Conservation (phyloP, 1,140 invertebrate species). For the Nephila pilipes region DNA sequence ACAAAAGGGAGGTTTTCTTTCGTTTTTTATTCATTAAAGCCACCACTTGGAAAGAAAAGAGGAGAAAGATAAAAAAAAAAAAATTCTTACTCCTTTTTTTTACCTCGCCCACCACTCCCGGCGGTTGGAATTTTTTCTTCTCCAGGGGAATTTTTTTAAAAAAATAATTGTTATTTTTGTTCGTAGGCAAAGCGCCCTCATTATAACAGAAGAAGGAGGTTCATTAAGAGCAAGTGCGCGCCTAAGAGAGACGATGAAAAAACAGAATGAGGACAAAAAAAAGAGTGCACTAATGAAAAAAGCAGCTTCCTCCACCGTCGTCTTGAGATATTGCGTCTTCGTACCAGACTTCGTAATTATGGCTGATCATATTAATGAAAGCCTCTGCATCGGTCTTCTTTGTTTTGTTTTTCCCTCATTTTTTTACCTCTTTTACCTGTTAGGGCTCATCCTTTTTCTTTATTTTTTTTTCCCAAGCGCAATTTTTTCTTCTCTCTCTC, state of each 20-base stretch:
- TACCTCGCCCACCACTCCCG: constrained; percentile 42
- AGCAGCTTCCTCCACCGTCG: constrained; percentile 66
- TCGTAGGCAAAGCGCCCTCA: constrained; percentile 74
- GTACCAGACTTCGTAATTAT: constrained; percentile 74
- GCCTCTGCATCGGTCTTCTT: constrained; percentile 71
- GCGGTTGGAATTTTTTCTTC: constrained; percentile 47
- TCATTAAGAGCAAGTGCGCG: constrained; percentile 75
- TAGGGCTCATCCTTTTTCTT: constrained; percentile 46
- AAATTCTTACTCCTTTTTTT: constrained; percentile 20
- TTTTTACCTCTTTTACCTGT: constrained; percentile 55
- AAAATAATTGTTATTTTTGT: constrained; percentile 77
- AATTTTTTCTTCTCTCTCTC: not conserved
- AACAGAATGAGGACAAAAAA: constrained; percentile 71
- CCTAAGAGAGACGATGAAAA: constrained; percentile 68
- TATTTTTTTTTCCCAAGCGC: not conserved
- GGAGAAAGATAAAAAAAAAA: constrained; percentile 28
- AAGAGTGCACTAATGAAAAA: constrained; percentile 74
- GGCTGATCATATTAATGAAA: constrained; percentile 77
- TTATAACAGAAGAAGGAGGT: constrained; percentile 73
- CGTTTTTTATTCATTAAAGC: constrained; percentile 75
- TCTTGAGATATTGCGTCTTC: constrained; percentile 72
- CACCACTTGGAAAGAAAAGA: constrained; percentile 67
- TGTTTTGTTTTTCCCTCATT: constrained; percentile 52
- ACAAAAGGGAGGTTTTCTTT: constrained; percentile 74
- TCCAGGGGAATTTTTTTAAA: constrained; percentile 17